Evolutionary conservation across 2,113 vertebrate genomes (phyloP), one percentile per base, ranked within the genome.

Genomic region (Hiodon tergisus): DNA sequence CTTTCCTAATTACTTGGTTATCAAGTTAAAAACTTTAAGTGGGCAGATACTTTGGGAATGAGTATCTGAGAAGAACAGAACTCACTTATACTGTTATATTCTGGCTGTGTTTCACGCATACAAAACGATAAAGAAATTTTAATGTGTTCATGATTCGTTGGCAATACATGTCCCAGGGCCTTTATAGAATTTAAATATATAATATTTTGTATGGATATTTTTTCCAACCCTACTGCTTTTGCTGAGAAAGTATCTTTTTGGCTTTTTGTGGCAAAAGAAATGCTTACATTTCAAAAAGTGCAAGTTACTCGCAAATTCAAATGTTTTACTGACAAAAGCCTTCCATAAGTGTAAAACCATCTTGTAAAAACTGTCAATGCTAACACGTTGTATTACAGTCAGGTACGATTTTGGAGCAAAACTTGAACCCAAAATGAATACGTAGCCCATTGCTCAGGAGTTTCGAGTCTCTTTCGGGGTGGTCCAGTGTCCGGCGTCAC

Each of bases 241-340:
- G 48, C 3, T 9, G 57, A 14, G 57, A 47, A 48, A 3, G 58
- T 14, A 59, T 14, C 14, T 57, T 57, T 6, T 57, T 57, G 6
- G 6, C 3, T 9, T 59, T 59, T 59, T 59, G 10, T 59, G 70
- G 31, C 70, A 71, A 6, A 6, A 59, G 17, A 47, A 58, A 71
- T 59, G 60, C 58, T 71, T 71, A 60, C 54, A 71, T 71, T 53
- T 16, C 16, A 55, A 69, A 61, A 69, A 69, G 5, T 69, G 51
- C 68, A 69, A 31, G 50, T 14, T 69, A 31, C 31, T 31, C 31
- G 31, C 31, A 31, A 31, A 31, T 59, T 9, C 3, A 59, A 57
- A 7, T 6, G 55, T 53, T 71, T 71, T 58, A 59, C 3, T 1
- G 60, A 10, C 10, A 71, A 31, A 47, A 54, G 8, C n/a, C n/a